Base-by-base conservation (phyloP, 2,888 invertebrate species). In the Drosophila parthenogenetica region DNA sequence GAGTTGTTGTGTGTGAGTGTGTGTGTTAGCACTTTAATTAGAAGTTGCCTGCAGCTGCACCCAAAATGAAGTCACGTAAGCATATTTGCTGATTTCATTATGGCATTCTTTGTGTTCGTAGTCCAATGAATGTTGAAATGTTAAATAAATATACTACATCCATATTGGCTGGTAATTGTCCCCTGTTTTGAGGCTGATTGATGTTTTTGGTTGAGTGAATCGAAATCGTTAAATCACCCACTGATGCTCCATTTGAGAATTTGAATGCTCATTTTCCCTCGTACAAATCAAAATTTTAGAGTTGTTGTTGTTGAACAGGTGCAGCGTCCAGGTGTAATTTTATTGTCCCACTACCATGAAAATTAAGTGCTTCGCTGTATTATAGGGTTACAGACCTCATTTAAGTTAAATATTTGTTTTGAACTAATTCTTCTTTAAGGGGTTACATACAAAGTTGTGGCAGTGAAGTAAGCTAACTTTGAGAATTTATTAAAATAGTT, bases 31-130 rank as follows among this genome's bases (percentile, higher is more conserved):
- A 65, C 67, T 77, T 68, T 77, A 83, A 83, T 83, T 86, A 83
- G 83, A 83, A 86, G 73, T 77, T 71, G 54, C 64, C 65, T 73
- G 69, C 86, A 78, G 81, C 83, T 81, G 86, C 83, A 86, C 79
- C 75, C 67, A 76, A 79, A 79, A 76, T 83, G 68, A 81, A 83
- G 83, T 83, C 83, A 83, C 83, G 86, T 81, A 79, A 79, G 69
- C 81, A 74, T 83, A 86, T 83, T 86, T 83, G 83, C 77, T 74
- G 79, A 83, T 83, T 83, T 77, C 74, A 83, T 83, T 83, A 86
- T 69, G 29, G 68, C 67, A 70, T 79, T 72, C 68, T 29, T n/a
- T 17, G 32, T 39, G 48, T 22, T 68, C 77, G 29, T 8, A 29
- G 7, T 35, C 13, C 54, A 57, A 61, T 51, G 54, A 65, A 61